Evolutionary conservation across 1,140 invertebrate species (phyloP).

Genomic region (Drosophila bocqueti): DNA sequence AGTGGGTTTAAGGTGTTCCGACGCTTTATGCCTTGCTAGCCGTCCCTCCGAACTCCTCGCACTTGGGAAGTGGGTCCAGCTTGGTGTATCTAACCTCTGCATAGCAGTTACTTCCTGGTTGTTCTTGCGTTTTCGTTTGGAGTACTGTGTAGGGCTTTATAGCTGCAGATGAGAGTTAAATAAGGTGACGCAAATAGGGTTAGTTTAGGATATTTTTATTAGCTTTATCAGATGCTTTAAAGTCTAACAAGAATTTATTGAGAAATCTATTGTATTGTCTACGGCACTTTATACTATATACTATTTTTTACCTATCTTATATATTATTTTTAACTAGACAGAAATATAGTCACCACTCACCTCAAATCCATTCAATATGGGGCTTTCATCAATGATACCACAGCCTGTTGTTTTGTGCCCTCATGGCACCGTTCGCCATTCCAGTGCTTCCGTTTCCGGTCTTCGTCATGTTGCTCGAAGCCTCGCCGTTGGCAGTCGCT

Average conservation of each 20-base stretch:
- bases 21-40: conserved; percentile 50
- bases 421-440: conserved; percentile 56
- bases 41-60: not conserved
- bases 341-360: conserved; percentile 36
- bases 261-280: not conserved
- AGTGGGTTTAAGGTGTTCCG: conserved; percentile 75
- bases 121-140: conserved; percentile 22
- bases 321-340: too few relatives aligned
- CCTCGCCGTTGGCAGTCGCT: conserved; percentile 55
- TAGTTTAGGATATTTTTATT: not conserved
- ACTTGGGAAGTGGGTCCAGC: conserved; percentile 5
- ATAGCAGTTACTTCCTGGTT: conserved; percentile 18
- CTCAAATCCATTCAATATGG: conserved; percentile 82
- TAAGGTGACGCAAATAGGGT: not conserved
- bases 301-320: not conserved
- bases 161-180: conserved; percentile 22
- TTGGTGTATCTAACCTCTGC: conserved; percentile 41
- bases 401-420: conserved; percentile 83
- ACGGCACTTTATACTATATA: not conserved
- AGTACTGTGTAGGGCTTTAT: conserved; percentile 60
- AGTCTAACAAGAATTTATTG: not conserved
- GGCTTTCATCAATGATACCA: conserved; percentile 84
- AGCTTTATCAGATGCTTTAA: not conserved
- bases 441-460: conserved; percentile 23
- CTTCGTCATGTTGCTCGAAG: conserved; percentile 46